Base-by-base conservation (phyloP, 1,140 invertebrate genomes). In the Nebria ingens region DNA sequence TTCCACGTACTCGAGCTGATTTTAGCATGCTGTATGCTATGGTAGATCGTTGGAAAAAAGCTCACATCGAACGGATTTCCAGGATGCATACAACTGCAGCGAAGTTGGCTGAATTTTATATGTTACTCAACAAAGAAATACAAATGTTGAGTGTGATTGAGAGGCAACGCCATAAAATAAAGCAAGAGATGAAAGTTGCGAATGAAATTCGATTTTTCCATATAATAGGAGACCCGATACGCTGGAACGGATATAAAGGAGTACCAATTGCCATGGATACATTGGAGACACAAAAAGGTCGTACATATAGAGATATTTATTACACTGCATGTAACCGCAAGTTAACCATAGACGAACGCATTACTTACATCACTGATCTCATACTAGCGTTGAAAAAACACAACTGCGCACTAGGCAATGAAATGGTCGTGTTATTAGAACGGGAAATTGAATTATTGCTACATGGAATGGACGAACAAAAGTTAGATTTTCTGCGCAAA, bases 11-110 rank as follows among this genome's bases (percentile, higher is more conserved):
- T 0, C 74, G 76, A 54, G 71, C 74, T 57, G 81, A 85, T 64
- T 85, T 84, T 58, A 76, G 80, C 54, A 77, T 82, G 68, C 64
- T 86, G 1, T 84, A 83, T 59, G 70, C 59, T 13, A 71, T 78
- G 74, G 74, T 85, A 4, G 80, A 84, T 60, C 72, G 73, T 13
- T 85, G 83, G 82, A 79, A 79, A 67, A 71, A 73, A 34, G 73
- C 75, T 19, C 77, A 82, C 71, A 73, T 79, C 15, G 67, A 76
- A 51, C 67, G 76, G 54, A 79, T 82, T 59, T 77, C 75, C 19
- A 71, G 68, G 34, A 68, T 75, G 52, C 73, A 79, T 60, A 78
- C 78, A 17, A 78, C 77, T 53, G 76, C 76, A 3, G 72, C 77
- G 0, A 79, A 78, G 64, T 76, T 78, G 25, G 77, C 81, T 1